A percentile compares a stretch with the other conserved stretches of the same genome.
Evolutionary conservation across 2,888 invertebrate species (phyloP).

Genomic region (Agonopterix arenella): DNA sequence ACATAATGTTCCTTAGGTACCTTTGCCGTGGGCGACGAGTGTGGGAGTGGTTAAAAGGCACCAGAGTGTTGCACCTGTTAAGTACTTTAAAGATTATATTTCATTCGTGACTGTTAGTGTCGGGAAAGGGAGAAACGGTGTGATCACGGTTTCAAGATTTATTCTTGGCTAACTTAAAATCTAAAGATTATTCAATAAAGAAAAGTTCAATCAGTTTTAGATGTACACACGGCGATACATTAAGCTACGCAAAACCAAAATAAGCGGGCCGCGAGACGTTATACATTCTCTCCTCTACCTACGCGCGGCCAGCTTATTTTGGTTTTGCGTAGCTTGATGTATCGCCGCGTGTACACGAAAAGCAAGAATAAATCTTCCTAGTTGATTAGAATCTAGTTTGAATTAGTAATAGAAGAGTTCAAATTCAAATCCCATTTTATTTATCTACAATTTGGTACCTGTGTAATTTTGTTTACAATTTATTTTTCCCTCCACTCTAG

Average conservation of each 20-base stretch:
- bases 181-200: too few species aligned
- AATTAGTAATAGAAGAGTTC: conserved; percentile 55
- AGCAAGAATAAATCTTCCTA: conserved; percentile 67
- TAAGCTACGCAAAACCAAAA: too few species aligned
- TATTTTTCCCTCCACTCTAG: conserved; percentile 61
- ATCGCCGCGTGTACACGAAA: conserved; percentile 1
- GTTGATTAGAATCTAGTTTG: conserved; percentile 53
- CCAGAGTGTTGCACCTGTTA: conserved; percentile 78
- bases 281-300: too few species aligned
- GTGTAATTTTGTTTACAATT: conserved; percentile 51
- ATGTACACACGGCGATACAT: too few species aligned
- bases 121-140: conserved; percentile 64
- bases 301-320: too few species aligned
- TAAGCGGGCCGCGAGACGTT: too few species aligned
- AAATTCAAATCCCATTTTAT: conserved; percentile 45
- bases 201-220: too few species aligned
- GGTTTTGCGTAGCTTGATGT: too few species aligned
- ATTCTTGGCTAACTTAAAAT: conserved; percentile 37
- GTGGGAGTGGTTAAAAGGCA: conserved; percentile 77
- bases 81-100: conserved; percentile 75
- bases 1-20: conserved; percentile 77
- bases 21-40: conserved; percentile 75
- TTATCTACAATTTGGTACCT: conserved; percentile 32
- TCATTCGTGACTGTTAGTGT: conserved; percentile 73
- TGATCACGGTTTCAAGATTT: conserved; percentile 58